Conservation (phyloP, 2,888 invertebrate species). For the Chrysotoxum bicinctum region DNA sequence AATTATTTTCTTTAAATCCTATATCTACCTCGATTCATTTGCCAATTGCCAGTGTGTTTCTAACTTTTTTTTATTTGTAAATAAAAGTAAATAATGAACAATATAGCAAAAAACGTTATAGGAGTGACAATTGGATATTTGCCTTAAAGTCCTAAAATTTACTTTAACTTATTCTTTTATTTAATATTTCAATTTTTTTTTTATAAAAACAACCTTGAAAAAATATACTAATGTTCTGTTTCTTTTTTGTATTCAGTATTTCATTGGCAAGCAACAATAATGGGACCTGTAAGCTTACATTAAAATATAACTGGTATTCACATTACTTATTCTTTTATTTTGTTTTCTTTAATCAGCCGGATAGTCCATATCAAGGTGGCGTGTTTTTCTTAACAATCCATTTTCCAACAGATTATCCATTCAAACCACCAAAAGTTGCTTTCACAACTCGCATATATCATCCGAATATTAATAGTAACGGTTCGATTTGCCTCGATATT, state of each 20-base stretch:
- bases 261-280: conserved; percentile 99
- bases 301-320: conserved; percentile 1
- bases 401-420: conserved; percentile 99
- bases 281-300: conserved; percentile 90
- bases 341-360: conserved; percentile 87
- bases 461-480: conserved; percentile 99
- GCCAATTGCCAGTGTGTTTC: too few relatives aligned
- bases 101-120: too few relatives aligned
- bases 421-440: conserved; percentile 99
- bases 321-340: conserved; percentile 22
- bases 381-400: conserved; percentile 99
- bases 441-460: conserved; percentile 99
- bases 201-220: background rate
- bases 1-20: too few relatives aligned
- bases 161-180: too few relatives aligned
- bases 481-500: conserved; percentile 99
- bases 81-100: too few relatives aligned
- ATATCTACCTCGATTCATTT: too few relatives aligned
- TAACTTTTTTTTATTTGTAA: too few relatives aligned
- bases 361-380: conserved; percentile 99
- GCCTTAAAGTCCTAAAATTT: too few relatives aligned
- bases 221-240: background rate
- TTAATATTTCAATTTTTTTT: too few relatives aligned
- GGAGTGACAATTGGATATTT: too few relatives aligned
- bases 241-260: conserved; percentile 90